phyloP scores from a whole-genome alignment of 2,113 vertebrate genomes.

The Anser brachyrhynchus region DNA sequence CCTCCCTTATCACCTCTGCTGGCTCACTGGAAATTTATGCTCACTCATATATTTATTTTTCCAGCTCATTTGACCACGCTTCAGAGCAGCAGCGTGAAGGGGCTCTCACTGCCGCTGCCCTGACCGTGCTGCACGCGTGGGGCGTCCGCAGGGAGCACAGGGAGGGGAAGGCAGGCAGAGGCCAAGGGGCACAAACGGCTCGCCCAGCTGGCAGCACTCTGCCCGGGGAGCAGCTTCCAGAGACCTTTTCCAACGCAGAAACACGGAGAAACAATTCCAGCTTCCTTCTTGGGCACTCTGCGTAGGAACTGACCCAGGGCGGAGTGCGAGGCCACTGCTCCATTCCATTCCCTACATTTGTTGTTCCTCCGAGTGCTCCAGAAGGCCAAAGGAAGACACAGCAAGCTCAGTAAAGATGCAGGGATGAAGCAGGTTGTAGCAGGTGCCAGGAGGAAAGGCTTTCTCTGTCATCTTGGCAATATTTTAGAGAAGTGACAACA shows the following conservation, averaged over 20 bases:
- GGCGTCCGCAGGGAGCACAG: background rate
- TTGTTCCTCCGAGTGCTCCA: background rate
- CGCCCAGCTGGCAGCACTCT: background rate
- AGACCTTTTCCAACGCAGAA: background rate
- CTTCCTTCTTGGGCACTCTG: background rate
- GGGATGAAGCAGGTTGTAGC: background rate
- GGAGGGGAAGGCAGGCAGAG: background rate
- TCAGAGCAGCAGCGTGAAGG: accelerated
- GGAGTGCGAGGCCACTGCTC: background rate
- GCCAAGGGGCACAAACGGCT: background rate
- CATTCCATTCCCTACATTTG: background rate
- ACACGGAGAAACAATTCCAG: background rate
- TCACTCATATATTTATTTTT: background rate
- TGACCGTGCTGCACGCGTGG: accelerated
- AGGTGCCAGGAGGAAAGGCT: background rate
- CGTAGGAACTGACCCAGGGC: accelerated
- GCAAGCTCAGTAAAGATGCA: background rate
- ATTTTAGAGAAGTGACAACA: background rate
- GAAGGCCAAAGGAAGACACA: background rate
- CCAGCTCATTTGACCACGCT: background rate
- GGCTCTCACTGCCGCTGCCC: accelerated
- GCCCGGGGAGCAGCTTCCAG: accelerated
- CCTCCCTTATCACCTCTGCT: background rate
- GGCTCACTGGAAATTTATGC: accelerated
- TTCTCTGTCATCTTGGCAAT: background rate